Conservation (phyloP, 2,797 vertebrate genomes). For the Alauda arvensis region DNA sequence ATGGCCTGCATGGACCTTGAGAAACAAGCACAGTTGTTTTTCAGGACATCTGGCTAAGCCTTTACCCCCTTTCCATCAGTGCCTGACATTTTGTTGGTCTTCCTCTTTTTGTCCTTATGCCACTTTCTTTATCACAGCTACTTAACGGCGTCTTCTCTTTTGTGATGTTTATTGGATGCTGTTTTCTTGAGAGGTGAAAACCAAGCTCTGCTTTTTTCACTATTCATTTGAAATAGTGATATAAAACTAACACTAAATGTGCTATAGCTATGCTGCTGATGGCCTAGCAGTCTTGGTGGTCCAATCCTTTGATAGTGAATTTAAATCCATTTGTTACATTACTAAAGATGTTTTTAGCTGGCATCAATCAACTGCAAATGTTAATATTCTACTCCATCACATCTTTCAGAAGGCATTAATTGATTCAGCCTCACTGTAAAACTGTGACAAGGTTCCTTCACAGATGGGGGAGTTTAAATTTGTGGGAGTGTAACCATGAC, state of each 20-base stretch:
- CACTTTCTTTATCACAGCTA: background rate
- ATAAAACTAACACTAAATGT: background rate
- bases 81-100: background rate
- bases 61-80: background rate
- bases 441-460: slow-evolving; percentile 37
- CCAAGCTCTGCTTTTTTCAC: background rate
- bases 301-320: background rate
- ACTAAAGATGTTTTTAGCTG: slow-evolving; percentile 26
- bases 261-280: background rate
- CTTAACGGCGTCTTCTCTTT: background rate
- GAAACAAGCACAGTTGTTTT: background rate
- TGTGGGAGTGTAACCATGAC: slow-evolving; percentile 43
- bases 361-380: background rate
- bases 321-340: slow-evolving; percentile 3
- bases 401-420: slow-evolving; percentile 41
- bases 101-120: slow-evolving; percentile 2
- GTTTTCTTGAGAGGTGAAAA: background rate
- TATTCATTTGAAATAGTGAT: background rate
- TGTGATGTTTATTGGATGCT: background rate
- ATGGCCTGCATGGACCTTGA: background rate
- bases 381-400: slow-evolving; percentile 30
- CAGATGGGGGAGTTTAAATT: slow-evolving; percentile 40
- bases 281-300: background rate
- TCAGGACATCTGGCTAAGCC: background rate
- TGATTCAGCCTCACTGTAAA: slow-evolving; percentile 42